Evolutionary conservation across 1,140 invertebrate species (phyloP), one percentile per base, ranked within the genome.

Genomic region (Pissodes strobi): DNA sequence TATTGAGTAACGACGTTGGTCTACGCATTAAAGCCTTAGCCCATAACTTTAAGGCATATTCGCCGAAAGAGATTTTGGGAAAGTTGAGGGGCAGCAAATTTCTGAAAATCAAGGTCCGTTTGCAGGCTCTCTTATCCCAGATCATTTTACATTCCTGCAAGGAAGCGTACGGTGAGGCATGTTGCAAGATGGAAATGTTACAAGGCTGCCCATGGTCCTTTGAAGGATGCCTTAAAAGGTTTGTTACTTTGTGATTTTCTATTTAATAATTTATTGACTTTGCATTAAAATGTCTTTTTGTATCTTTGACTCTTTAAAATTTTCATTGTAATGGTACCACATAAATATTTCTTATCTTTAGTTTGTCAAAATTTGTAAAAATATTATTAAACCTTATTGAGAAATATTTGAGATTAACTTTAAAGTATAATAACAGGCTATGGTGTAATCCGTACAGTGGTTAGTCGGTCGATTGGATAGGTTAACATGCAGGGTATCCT

Each of bases 1-100:
- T 73, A 2, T 56, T 72, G 5, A 68, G 66, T 10, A 70, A 70
- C 49, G 72, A 73, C 25, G 46, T 70, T 15, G 70, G 70, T 39
- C 51, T 73, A 9, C 57, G 57, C 41, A 70, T 66, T 18, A 73
- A 72, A 58, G 66, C 70, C 0, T 18, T 70, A 23, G 34, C 67
- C 2, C 67, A 68, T 17, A 19, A 45, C 2, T 10, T 73, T 13
- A 48, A 70, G 34, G 56, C 65, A 0, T 64, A 22, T 41, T 58
- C 66, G 13, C 19, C 53, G 12, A 48, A 49, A 9, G 70, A 69
- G 46, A 65, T 70, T 37, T 34, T 67, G 27, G 57, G 56, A 25
- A 67, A 57, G 58, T 21, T 68, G 15, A 58, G 25, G 17, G n/a
- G 19, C 0, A 55, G 39, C 2, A 72, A 70, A 46, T 41, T 53